Evolutionary conservation across 2,888 invertebrate species (phyloP).

Genomic region (Hyppa rectilinea): DNA sequence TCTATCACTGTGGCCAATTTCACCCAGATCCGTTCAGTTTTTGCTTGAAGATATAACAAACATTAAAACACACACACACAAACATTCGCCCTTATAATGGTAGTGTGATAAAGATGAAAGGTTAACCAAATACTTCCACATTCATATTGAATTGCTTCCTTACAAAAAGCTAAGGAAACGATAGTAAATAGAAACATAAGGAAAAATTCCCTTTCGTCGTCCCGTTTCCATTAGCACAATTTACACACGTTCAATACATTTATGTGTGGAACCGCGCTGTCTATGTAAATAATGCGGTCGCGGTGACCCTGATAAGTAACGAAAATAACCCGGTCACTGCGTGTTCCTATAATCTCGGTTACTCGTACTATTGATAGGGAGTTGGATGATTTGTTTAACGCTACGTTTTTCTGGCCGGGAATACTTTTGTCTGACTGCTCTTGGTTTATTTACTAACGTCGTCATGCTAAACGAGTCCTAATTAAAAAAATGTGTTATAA

Average conservation of each 20-base stretch:
- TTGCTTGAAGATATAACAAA: no score
- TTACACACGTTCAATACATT: constrained; percentile 60
- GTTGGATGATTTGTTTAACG: constrained; percentile 46
- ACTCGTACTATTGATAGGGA: constrained; percentile 65
- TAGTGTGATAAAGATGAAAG: no score
- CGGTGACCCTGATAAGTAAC: constrained; percentile 85
- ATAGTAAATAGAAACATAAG: constrained; percentile 8
- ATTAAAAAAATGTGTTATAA: constrained; percentile 4
- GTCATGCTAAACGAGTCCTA: background rate
- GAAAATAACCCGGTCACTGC: constrained; percentile 84
- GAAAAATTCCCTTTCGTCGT: constrained; percentile 42
- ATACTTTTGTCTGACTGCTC: constrained; percentile 4
- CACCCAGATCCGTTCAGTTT: no score
- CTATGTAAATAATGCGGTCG: constrained; percentile 75
- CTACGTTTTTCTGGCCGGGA: constrained; percentile 3
- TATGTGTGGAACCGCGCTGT: constrained; percentile 64
- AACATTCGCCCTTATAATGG: no score
- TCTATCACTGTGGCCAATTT: no score
- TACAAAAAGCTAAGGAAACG: constrained; percentile 16
- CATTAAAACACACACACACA: no score
- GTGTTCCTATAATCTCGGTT: constrained; percentile 79
- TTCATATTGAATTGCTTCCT: background rate
- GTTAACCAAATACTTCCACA: constrained; percentile 13
- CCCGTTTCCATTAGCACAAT: constrained; percentile 44
- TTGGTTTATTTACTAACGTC: background rate